Evolutionary conservation across 2,797 vertebrate species (phyloP).

Genomic region (Apodemus agrarius): DNA sequence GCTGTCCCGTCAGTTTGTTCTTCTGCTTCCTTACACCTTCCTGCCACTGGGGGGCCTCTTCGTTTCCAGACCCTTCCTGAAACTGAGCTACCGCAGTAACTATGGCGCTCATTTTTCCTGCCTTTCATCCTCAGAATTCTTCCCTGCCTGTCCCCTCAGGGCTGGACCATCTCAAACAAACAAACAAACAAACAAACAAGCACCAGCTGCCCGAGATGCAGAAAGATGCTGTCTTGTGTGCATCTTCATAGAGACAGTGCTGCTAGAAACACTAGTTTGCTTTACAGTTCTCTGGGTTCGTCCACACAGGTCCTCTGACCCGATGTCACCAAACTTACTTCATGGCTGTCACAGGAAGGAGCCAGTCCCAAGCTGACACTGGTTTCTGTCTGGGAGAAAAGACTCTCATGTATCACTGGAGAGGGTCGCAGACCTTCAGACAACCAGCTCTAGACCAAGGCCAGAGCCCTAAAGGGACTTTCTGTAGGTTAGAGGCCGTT

Average conservation of each 20-base stretch:
- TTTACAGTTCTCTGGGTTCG: slow-evolving; percentile 83
- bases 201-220: slow-evolving; percentile 49
- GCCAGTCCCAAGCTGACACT: slow-evolving; percentile 72
- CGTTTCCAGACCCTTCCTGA: background rate
- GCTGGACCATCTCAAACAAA: slow-evolving; percentile 43
- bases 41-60: background rate
- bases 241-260: slow-evolving; percentile 77
- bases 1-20: background rate
- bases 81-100: background rate
- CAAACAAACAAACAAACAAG: background rate
- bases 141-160: background rate
- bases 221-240: slow-evolving; percentile 75
- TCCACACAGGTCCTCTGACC: slow-evolving; percentile 83
- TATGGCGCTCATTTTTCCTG: rapidly evolving
- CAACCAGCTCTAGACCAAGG: rapidly evolving
- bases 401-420: background rate
- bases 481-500: background rate
- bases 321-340: slow-evolving; percentile 84
- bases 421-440: too few relatives aligned
- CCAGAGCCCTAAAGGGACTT: background rate
- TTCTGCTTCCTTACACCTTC: background rate
- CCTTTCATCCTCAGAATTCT: background rate
- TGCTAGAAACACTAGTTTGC: slow-evolving; percentile 84
- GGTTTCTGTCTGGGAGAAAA: slow-evolving; percentile 43
- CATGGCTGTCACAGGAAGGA: slow-evolving; percentile 78